These are phyloP conservation scores for Pandemis cinnamomeana DNA, from an alignment of 2,888 invertebrate species.

Conservation along the genomic window DNA sequence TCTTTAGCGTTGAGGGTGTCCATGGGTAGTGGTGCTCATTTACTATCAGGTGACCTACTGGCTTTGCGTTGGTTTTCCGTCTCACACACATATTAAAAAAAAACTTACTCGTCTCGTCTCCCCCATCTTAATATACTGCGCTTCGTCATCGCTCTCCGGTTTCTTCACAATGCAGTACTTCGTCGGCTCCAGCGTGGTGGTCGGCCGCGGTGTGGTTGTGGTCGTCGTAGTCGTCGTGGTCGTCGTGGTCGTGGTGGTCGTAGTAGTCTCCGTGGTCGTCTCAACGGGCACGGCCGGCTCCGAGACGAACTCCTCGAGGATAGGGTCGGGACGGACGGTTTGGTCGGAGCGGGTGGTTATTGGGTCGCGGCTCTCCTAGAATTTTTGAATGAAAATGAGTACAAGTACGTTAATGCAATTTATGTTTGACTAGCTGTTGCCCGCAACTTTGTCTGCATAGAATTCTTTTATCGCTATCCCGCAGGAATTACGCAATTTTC, in stretches of 20 bases:
- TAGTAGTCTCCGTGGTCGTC: constrained; percentile 66
- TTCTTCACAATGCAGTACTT: constrained; percentile 93
- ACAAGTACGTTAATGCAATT: background rate
- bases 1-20: too few relatives aligned
- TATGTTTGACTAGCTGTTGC: too few relatives aligned
- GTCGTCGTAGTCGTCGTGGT: constrained; percentile 73
- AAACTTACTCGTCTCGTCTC: constrained; percentile 92
- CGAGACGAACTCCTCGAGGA: constrained; percentile 73
- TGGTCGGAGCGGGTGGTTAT: constrained; percentile 78
- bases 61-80: too few relatives aligned
- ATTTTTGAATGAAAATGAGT: constrained; percentile 13
- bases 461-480: too few relatives aligned
- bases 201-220: constrained; percentile 82
- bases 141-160: constrained; percentile 89
- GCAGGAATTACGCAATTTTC: too few relatives aligned
- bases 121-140: constrained; percentile 93
- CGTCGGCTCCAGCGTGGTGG: constrained; percentile 84
- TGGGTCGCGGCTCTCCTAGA: constrained; percentile 69
- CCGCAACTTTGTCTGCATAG: too few relatives aligned
- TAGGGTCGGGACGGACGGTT: constrained; percentile 71
- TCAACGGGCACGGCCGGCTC: constrained; percentile 63
- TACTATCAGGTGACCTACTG: too few relatives aligned
- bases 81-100: too few relatives aligned
- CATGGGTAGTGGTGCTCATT: too few relatives aligned
- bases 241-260: constrained; percentile 59